Evolutionary conservation across 2,888 invertebrate species (phyloP).

Genomic region (Parnassius apollo): DNA sequence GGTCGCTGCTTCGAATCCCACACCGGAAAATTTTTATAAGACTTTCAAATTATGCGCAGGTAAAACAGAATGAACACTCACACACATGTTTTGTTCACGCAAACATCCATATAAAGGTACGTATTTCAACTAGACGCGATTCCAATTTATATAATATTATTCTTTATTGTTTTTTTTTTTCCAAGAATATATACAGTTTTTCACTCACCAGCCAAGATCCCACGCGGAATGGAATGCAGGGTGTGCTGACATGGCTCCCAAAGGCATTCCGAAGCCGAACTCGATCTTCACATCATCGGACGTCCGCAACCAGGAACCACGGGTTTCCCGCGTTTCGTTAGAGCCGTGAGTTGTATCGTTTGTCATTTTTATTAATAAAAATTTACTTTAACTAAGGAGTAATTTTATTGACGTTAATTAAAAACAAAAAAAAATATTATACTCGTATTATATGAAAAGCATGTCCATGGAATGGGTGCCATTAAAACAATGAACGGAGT

Average conservation of each 20-base stretch:
- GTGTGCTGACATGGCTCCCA: conserved; percentile 76
- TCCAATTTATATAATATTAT: too few species aligned
- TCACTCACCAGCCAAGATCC: conserved; percentile 75
- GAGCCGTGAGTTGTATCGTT: conserved; percentile 52
- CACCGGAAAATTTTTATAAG: too few species aligned
- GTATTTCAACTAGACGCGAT: too few species aligned
- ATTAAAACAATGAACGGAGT: too few species aligned
- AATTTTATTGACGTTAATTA: background rate
- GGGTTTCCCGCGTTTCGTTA: conserved; percentile 38
- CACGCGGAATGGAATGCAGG: conserved; percentile 79
- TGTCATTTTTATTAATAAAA: conserved; percentile 46
- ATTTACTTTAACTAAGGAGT: conserved; percentile 1
- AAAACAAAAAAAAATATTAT: too few species aligned
- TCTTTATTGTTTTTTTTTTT: background rate
- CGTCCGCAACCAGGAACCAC: conserved; percentile 55
- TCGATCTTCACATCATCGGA: conserved; percentile 81
- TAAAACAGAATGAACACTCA: too few species aligned
- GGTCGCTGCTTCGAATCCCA: too few species aligned
- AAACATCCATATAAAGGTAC: too few species aligned
- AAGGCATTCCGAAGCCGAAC: conserved; percentile 73
- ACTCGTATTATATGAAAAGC: too few species aligned
- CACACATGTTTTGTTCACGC: too few species aligned
- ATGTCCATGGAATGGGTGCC: too few species aligned
- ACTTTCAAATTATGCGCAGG: too few species aligned
- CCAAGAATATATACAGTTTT: background rate